Conservation (phyloP, 2,797 vertebrate species). For the Sebastes wilsoni region DNA sequence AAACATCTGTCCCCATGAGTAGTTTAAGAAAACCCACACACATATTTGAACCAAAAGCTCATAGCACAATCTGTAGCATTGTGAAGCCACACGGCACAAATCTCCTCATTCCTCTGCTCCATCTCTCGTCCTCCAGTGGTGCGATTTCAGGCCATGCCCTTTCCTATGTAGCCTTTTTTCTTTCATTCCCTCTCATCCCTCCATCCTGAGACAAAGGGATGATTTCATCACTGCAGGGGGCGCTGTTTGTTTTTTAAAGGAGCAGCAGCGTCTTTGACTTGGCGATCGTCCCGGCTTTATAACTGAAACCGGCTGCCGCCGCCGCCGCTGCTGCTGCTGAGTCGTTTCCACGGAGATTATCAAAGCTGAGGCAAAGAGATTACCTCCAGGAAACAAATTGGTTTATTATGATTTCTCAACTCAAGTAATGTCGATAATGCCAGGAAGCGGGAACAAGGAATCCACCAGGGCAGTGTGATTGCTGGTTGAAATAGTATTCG, state of each 20-base stretch:
- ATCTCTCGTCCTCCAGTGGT: neutral
- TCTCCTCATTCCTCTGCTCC: neutral
- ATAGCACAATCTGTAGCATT: neutral
- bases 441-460: constrained; percentile 8
- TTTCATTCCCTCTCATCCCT: constrained; percentile 36
- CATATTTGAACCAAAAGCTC: constrained; percentile 5
- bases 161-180: constrained; percentile 30
- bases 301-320: constrained; percentile 31
- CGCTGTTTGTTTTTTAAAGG: constrained; percentile 46
- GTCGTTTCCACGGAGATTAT: constrained; percentile 64
- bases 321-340: neutral
- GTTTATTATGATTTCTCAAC: constrained; percentile 56
- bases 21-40: neutral
- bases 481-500: neutral
- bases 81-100: neutral
- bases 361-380: constrained; percentile 47
- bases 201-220: constrained; percentile 57
- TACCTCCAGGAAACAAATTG: constrained; percentile 58
- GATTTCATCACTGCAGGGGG: constrained; percentile 47
- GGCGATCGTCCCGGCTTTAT: constrained; percentile 42
- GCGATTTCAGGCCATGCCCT: constrained; percentile 28
- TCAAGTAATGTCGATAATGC: constrained; percentile 33
- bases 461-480: constrained; percentile 8
- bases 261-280: constrained; percentile 22
- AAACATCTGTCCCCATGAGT: constrained; percentile 19